A percentile compares a stretch with the other conserved stretches of the same genome.
Evolutionary conservation across 2,888 invertebrate species (phyloP).

Genomic region (Gasteruption jaculator): DNA sequence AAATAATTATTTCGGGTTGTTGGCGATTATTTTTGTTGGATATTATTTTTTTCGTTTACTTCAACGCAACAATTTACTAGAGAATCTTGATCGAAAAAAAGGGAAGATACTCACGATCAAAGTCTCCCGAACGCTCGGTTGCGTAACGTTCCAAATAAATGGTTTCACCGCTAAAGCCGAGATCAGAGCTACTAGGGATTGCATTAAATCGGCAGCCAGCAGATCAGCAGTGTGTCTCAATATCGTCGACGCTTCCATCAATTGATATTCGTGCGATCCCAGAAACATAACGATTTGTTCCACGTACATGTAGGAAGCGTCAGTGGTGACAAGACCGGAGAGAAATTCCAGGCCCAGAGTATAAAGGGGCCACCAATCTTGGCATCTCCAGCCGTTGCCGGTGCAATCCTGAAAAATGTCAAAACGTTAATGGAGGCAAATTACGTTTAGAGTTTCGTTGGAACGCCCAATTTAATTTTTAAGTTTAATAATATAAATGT

Average conservation of each 20-base stretch:
- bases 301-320: slow-evolving; percentile 32
- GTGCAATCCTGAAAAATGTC: slow-evolving; percentile 34
- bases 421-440: too few species aligned
- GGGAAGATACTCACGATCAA: slow-evolving; percentile 36
- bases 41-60: too few species aligned
- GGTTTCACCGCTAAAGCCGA: slow-evolving; percentile 39
- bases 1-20: neutral
- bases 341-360: slow-evolving; percentile 44
- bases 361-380: slow-evolving; percentile 49
- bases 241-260: slow-evolving; percentile 44
- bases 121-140: slow-evolving; percentile 41
- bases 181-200: slow-evolving; percentile 46
- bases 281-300: slow-evolving; percentile 36
- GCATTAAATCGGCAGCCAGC: slow-evolving; percentile 44
- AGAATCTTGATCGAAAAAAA: neutral
- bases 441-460: too few species aligned
- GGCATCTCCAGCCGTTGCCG: slow-evolving; percentile 42
- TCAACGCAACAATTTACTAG: too few species aligned
- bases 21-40: neutral
- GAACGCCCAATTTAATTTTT: too few species aligned
- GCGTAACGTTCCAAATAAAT: slow-evolving; percentile 41
- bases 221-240: slow-evolving; percentile 46
- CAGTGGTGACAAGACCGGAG: slow-evolving; percentile 37
- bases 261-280: slow-evolving; percentile 44
- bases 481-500: too few species aligned